These are phyloP conservation scores for Drosophila tani DNA, from an alignment of 1,140 invertebrate genomes.

Conservation along the genomic window DNA sequence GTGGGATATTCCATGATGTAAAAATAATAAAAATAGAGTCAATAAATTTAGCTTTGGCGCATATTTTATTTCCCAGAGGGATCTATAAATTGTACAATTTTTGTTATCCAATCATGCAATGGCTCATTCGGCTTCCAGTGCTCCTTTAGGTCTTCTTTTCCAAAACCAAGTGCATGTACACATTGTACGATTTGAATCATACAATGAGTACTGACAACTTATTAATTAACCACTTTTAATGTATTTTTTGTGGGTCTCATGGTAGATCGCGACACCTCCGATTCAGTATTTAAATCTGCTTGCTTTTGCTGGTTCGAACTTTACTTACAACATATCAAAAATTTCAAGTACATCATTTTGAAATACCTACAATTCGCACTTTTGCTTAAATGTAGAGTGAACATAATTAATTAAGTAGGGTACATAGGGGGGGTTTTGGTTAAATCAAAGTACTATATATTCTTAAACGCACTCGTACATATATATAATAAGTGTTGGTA, in stretches of 20 bases:
- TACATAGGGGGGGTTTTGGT: conserved; percentile 54
- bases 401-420: conserved; percentile 55
- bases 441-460: conserved; percentile 47
- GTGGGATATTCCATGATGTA: background rate
- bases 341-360: conserved; percentile 20
- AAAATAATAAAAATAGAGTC: background rate
- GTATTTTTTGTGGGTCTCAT: background rate
- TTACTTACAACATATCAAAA: conserved; percentile 37
- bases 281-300: background rate
- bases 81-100: conserved; percentile 21
- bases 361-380: conserved; percentile 25
- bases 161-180: background rate
- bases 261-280: background rate
- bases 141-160: background rate
- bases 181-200: background rate
- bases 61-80: conserved; percentile 23
- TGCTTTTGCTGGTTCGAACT: conserved; percentile 2
- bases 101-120: conserved; percentile 2
- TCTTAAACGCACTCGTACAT: conserved; percentile 29
- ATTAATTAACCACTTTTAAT: too few relatives aligned
- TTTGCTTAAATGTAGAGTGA: conserved; percentile 17
- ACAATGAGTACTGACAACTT: background rate
- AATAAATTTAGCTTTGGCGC: conserved; percentile 11
- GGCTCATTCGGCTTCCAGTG: background rate
- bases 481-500: conserved; percentile 28